phyloP scores from a whole-genome alignment of 37 sponge, comb jelly and placozoan species.

The Diacarnus erythraeanus region DNA sequence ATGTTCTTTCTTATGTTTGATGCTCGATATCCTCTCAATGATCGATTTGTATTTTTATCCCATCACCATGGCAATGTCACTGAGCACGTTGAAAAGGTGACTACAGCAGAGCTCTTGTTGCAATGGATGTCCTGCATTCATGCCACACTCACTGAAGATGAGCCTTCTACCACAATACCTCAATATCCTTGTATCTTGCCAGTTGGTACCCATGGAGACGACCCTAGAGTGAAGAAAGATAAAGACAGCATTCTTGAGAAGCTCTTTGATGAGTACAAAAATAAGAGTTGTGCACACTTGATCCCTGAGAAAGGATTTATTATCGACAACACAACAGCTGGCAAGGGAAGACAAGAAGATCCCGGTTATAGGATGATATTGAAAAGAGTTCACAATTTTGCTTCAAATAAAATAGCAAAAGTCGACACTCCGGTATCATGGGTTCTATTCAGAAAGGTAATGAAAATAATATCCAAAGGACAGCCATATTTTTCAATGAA shows the following conservation, averaged over 20 bases:
- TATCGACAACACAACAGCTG: conserved; percentile 64
- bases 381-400: conserved; percentile 21
- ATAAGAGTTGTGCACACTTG: conserved; percentile 21
- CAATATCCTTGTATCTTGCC: conserved; percentile 14
- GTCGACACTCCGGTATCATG: conserved; percentile 47
- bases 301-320: conserved; percentile 10
- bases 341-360: conserved; percentile 33
- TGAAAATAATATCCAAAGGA: conserved; percentile 18
- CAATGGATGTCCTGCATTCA: conserved; percentile 54
- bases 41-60: not conserved
- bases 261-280: conserved; percentile 7
- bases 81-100: not conserved
- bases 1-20: conserved; percentile 55
- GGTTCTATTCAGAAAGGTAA: conserved; percentile 45
- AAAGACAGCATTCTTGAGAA: not conserved
- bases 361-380: conserved; percentile 10
- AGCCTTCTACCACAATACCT: not conserved
- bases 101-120: conserved; percentile 11
- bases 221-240: not conserved
- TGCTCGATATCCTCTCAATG: conserved; percentile 20
- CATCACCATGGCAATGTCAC: conserved; percentile 15
- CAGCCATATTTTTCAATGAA: conserved; percentile 10
- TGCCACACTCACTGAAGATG: not conserved
- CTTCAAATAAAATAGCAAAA: not conserved
- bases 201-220: conserved; percentile 53